phyloP scores from a whole-genome alignment of 1,140 invertebrate genomes.

The Cylas formicarius region DNA sequence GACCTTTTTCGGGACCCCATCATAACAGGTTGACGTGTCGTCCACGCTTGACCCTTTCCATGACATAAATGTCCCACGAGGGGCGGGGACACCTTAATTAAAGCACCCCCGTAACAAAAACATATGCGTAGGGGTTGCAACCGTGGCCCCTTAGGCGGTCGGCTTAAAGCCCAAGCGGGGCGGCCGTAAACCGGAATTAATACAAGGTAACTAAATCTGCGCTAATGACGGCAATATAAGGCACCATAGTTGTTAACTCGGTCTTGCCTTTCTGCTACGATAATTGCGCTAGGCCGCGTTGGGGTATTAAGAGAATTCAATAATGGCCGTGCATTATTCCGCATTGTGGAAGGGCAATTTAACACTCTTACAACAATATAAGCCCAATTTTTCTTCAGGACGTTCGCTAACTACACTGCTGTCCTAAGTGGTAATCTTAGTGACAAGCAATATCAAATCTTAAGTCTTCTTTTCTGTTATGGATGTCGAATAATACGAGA shows the following conservation, averaged over 20 bases:
- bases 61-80: no score
- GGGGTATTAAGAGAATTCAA: constrained; percentile 28
- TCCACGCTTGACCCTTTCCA: no score
- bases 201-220: constrained; percentile 20
- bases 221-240: constrained; percentile 16
- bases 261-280: constrained; percentile 10
- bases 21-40: no score
- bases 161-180: not conserved
- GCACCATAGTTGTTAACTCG: constrained; percentile 18
- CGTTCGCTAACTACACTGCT: not conserved
- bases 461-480: no score
- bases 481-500: no score
- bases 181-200: constrained; percentile 10
- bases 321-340: constrained; percentile 23
- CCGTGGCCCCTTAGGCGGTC: no score
- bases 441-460: no score
- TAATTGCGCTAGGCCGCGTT: constrained; percentile 4
- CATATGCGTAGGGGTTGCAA: no score
- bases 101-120: no score
- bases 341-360: constrained; percentile 16
- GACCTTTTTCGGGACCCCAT: no score
- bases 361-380: not conserved
- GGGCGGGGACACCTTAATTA: no score
- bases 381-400: not conserved
- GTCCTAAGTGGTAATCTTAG: no score